These are phyloP conservation scores for Sebastolobus alascanus DNA, from an alignment of 2,797 vertebrate species.

Conservation along the genomic window DNA sequence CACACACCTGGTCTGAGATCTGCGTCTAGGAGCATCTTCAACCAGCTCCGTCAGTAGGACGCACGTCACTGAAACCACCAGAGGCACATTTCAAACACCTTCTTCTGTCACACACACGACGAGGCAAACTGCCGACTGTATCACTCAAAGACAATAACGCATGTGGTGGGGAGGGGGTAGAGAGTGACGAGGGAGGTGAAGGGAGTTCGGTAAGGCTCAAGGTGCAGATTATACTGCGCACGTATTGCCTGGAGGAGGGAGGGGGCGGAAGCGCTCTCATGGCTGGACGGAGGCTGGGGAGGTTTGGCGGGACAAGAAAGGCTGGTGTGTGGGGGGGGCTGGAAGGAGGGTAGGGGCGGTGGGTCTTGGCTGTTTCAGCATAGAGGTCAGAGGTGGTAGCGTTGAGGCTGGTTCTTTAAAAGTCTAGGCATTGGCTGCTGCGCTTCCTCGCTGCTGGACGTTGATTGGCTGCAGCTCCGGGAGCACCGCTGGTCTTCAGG, in stretches of 20 bases:
- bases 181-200: conserved; percentile 1
- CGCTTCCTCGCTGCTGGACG: conserved; percentile 61
- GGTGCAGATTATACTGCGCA: conserved; percentile 66
- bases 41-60: conserved; percentile 69
- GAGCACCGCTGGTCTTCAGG: conserved; percentile 73
- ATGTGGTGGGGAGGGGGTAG: not conserved
- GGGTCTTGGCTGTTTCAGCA: conserved; percentile 70
- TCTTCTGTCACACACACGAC: conserved; percentile 73
- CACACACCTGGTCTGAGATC: conserved; percentile 33
- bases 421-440: conserved; percentile 70
- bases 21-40: conserved; percentile 58
- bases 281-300: conserved; percentile 24
- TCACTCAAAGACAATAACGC: conserved; percentile 73
- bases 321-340: conserved; percentile 22
- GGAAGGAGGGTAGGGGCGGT: not conserved
- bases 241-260: conserved; percentile 46
- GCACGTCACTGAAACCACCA: conserved; percentile 72
- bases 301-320: conserved; percentile 23
- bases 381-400: conserved; percentile 73
- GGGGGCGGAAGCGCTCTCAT: conserved; percentile 43
- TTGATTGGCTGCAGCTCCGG: conserved; percentile 65
- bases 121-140: conserved; percentile 72
- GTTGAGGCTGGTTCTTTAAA: conserved; percentile 75
- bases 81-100: conserved; percentile 76
- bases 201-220: conserved; percentile 65